phyloP scores from a whole-genome alignment of 2,797 vertebrate species.

The Neomorphus geoffroyi region DNA sequence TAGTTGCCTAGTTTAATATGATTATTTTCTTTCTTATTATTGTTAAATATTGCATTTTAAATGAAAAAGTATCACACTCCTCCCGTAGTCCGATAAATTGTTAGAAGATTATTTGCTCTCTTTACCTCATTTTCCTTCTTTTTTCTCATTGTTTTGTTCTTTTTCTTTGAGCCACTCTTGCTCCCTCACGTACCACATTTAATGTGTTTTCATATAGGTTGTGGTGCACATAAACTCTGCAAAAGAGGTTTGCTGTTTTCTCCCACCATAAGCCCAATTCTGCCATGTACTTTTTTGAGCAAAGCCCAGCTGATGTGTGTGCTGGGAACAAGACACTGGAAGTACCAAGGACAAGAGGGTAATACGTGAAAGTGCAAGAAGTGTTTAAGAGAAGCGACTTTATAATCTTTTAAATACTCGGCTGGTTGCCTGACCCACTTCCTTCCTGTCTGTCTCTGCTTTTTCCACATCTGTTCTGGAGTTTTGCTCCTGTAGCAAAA shows the following conservation, averaged over 20 bases:
- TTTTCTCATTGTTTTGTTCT: background rate
- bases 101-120: background rate
- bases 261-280: background rate
- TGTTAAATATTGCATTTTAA: background rate
- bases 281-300: background rate
- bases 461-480: background rate
- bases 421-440: background rate
- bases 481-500: background rate
- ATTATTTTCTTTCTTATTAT: background rate
- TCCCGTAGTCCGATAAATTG: background rate
- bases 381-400: background rate
- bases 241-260: background rate
- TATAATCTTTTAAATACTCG: background rate
- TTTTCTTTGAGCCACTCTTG: background rate
- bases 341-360: background rate
- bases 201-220: background rate
- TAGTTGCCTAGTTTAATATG: background rate
- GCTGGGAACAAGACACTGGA: background rate
- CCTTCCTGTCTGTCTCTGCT: background rate
- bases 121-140: background rate
- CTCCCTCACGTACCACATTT: background rate
- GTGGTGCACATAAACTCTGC: background rate
- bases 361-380: background rate
- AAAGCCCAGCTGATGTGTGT: background rate
- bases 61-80: background rate